phyloP scores from a whole-genome alignment of 1,140 invertebrate species.

The Drosophila ogumai region DNA sequence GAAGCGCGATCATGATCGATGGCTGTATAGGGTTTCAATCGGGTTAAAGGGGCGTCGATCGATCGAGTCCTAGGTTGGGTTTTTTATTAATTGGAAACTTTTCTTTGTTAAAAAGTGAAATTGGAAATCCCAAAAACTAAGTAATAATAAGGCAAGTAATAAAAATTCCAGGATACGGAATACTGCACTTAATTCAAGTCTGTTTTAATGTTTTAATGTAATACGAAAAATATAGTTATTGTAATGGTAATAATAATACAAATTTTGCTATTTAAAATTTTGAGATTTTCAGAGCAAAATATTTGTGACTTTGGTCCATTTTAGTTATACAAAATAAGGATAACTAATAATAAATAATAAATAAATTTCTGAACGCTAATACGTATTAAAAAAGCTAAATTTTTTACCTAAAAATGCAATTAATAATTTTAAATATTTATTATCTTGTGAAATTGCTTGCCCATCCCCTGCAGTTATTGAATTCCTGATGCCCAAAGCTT shows the following conservation, averaged over 20 bases:
- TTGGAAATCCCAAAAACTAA: conserved; percentile 3
- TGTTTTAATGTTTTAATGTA: not conserved
- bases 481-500: conserved; percentile 20
- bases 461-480: not conserved
- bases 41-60: conserved; percentile 53
- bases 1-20: conserved; percentile 72
- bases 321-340: not conserved
- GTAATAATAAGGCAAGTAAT: conserved; percentile 1
- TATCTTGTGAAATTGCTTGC: not conserved
- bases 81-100: conserved; percentile 30
- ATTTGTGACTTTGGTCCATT: not conserved
- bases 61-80: conserved; percentile 6
- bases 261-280: not conserved
- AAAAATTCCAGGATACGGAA: not conserved
- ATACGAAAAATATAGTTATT: not conserved
- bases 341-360: too few species aligned
- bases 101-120: conserved; percentile 31
- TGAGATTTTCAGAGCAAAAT: not conserved
- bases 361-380: not conserved
- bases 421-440: not conserved
- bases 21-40: conserved; percentile 72
- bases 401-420: not conserved
- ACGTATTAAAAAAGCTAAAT: not conserved
- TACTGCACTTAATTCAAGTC: not conserved
- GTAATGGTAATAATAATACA: not conserved